phyloP scores from a whole-genome alignment of 2,888 invertebrate genomes.

The Crocallis elinguaria region DNA sequence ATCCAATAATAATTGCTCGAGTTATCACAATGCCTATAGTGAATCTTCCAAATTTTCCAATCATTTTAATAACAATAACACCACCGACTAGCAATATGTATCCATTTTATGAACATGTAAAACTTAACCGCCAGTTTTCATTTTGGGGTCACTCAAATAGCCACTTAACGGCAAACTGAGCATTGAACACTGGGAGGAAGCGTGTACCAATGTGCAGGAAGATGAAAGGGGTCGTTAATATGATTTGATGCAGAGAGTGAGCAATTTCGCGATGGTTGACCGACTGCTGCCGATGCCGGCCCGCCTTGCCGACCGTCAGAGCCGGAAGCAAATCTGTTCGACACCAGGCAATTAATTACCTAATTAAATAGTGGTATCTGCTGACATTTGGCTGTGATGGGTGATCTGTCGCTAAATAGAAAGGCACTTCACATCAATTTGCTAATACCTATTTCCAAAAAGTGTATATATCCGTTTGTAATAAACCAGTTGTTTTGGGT shows the following conservation, averaged over 20 bases:
- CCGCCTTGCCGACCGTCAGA: not conserved
- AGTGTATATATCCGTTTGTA: too few species aligned
- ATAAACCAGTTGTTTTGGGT: too few species aligned
- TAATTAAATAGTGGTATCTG: slow-evolving; percentile 2
- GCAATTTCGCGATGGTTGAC: slow-evolving; percentile 21
- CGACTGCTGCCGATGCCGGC: not conserved
- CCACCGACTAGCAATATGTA: too few species aligned
- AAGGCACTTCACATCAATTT: too few species aligned
- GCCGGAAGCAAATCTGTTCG: slow-evolving; percentile 6
- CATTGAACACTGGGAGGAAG: not conserved
- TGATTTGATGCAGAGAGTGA: slow-evolving; percentile 20
- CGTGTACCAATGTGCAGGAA: slow-evolving; percentile 5
- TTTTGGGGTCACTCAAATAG: slow-evolving; percentile 6
- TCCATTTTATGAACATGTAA: too few species aligned
- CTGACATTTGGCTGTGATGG: too few species aligned
- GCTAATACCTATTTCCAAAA: too few species aligned
- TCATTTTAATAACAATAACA: too few species aligned
- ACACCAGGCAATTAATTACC: slow-evolving; percentile 4
- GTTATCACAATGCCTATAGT: too few species aligned
- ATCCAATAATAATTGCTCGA: too few species aligned
- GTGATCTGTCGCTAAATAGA: not conserved
- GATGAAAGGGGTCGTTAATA: slow-evolving; percentile 28
- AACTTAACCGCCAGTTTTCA: not conserved
- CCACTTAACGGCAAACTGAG: slow-evolving; percentile 13
- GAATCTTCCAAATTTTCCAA: too few species aligned